Percentiles rank a stretch among this genome's conserved stretches.
These are phyloP conservation scores for Trissolcus brochymenae DNA, from an alignment of 2,888 invertebrate genomes.

Conservation along the genomic window DNA sequence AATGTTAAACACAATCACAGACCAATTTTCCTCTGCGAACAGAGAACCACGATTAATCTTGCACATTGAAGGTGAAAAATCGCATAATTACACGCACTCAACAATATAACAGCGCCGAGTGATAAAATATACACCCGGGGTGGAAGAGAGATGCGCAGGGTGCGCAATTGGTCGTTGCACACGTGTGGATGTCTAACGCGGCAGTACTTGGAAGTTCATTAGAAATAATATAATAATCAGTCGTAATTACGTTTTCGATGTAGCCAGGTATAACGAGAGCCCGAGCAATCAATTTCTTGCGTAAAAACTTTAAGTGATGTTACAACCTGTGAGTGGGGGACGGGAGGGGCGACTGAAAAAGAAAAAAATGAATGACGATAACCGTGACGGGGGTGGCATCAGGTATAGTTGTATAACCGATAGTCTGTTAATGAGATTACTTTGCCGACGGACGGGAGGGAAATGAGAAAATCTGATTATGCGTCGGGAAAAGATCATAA, in stretches of 20 bases:
- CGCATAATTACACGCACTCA: constrained; percentile 35
- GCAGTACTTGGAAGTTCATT: constrained; percentile 33
- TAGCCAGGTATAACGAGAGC: constrained; percentile 19
- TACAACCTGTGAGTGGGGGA: constrained; percentile 27
- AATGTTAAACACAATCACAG: constrained; percentile 36
- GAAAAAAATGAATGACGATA: constrained; percentile 45
- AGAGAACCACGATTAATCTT: constrained; percentile 39
- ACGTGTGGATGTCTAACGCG: constrained; percentile 6
- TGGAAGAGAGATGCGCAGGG: neutral
- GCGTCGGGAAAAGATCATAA: constrained; percentile 72
- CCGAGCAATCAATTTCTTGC: constrained; percentile 49
- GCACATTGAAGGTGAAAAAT: constrained; percentile 18
- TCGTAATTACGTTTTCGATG: constrained; percentile 40
- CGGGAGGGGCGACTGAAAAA: neutral
- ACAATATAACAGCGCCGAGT: constrained; percentile 9
- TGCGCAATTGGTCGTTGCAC: neutral
- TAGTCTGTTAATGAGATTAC: constrained; percentile 70
- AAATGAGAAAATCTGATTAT: constrained; percentile 72
- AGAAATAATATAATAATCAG: constrained; percentile 36
- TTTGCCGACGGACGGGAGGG: constrained; percentile 65
- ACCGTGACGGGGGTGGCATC: constrained; percentile 42
- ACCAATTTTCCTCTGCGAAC: constrained; percentile 27
- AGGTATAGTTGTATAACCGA: constrained; percentile 56
- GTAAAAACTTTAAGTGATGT: constrained; percentile 42
- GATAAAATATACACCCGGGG: constrained; percentile 5